Conservation (phyloP, 2,888 invertebrate genomes). For the Metalampra italica region DNA sequence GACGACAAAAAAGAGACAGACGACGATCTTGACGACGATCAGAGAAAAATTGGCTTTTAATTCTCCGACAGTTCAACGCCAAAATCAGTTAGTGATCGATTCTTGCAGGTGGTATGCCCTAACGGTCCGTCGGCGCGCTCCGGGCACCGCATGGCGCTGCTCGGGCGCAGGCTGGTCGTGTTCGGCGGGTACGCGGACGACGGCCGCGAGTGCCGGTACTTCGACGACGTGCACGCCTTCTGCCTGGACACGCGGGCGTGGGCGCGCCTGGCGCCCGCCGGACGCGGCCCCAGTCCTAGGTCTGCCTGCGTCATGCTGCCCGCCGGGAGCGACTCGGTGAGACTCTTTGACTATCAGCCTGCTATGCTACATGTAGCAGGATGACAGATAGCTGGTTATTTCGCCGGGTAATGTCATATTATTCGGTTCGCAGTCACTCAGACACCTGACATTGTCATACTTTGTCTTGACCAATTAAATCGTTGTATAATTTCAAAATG, state of each 20-base stretch:
- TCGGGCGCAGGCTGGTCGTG: slow-evolving; percentile 87
- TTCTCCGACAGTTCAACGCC: too few species aligned
- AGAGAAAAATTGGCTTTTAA: too few species aligned
- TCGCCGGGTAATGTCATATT: too few species aligned
- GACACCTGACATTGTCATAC: too few species aligned
- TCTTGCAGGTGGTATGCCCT: slow-evolving; percentile 57
- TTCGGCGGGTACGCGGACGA: slow-evolving; percentile 97
- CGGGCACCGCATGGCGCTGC: slow-evolving; percentile 91
- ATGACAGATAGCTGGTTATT: too few species aligned
- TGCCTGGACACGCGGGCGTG: slow-evolving; percentile 88
- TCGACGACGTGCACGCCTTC: slow-evolving; percentile 91
- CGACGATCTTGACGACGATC: too few species aligned
- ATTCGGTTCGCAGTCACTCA: too few species aligned
- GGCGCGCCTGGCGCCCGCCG: slow-evolving; percentile 83
- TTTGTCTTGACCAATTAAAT: too few species aligned
- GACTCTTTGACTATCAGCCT: too few species aligned
- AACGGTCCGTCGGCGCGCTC: slow-evolving; percentile 86
- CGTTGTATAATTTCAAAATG: not conserved
- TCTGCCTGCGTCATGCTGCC: slow-evolving; percentile 89
- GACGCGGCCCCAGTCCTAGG: slow-evolving; percentile 85
- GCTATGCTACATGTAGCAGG: too few species aligned
- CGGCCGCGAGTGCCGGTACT: slow-evolving; percentile 90
- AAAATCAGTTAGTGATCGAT: too few species aligned
- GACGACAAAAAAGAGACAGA: too few species aligned
- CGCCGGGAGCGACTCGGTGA: slow-evolving; percentile 58